Conservation (phyloP, 2,113 vertebrate species). For the Osmerus eperlanus region DNA sequence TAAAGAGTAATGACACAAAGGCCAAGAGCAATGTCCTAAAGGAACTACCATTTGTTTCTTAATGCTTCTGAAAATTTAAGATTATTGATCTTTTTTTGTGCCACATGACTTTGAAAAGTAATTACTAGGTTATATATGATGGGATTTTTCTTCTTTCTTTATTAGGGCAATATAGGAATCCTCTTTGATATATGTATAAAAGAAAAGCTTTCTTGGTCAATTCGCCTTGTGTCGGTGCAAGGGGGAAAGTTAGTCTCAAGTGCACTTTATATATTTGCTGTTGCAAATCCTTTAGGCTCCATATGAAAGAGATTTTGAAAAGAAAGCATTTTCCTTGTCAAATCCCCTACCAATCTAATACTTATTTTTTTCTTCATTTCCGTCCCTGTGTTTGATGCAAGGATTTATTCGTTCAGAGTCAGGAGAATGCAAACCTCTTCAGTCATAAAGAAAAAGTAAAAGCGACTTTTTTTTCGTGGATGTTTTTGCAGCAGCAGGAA, state of each 20-base stretch:
- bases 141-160: conserved; percentile 40
- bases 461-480: conserved; percentile 9
- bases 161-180: conserved; percentile 48
- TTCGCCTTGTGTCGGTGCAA: conserved; percentile 40
- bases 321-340: not conserved
- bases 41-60: conserved; percentile 48
- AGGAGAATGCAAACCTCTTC: conserved; percentile 33
- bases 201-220: conserved; percentile 40
- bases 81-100: conserved; percentile 48
- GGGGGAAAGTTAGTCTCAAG: conserved; percentile 23
- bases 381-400: conserved; percentile 14
- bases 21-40: conserved; percentile 40
- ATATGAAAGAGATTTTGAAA: not conserved
- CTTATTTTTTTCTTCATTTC: too few relatives aligned
- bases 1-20: conserved; percentile 49
- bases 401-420: conserved; percentile 32
- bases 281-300: not conserved
- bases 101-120: conserved; percentile 56
- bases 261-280: conserved; percentile 20
- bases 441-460: conserved; percentile 36
- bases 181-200: conserved; percentile 27
- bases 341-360: too few relatives aligned
- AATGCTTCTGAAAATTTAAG: conserved; percentile 42
- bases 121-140: conserved; percentile 60
- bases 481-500: conserved; percentile 14